phyloP scores from a whole-genome alignment of 2,113 vertebrate species.

The Cricetomys ansorgei region DNA sequence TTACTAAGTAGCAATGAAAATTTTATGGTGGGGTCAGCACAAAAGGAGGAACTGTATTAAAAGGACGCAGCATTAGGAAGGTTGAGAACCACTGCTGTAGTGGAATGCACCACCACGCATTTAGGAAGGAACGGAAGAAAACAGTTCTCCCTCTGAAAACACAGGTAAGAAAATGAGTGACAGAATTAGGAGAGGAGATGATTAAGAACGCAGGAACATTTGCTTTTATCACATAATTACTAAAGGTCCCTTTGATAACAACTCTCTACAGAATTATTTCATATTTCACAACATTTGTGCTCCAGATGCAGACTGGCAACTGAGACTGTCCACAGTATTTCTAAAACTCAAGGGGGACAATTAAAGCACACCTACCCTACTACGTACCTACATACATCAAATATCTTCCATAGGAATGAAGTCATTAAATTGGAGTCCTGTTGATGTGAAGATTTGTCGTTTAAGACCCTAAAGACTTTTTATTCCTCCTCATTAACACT shows the following conservation, averaged over 20 bases:
- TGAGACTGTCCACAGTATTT: slow-evolving; percentile 25
- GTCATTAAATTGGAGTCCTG: background rate
- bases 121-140: slow-evolving; percentile 5
- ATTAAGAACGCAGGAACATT: slow-evolving; percentile 17
- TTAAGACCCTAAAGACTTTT: background rate
- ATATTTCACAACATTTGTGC: slow-evolving; percentile 18
- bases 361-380: background rate
- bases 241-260: slow-evolving; percentile 29
- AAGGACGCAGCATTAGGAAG: too few species aligned
- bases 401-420: background rate
- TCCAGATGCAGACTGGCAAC: background rate
- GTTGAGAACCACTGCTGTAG: too few species aligned
- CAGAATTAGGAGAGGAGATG: background rate
- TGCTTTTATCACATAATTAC: slow-evolving; percentile 30
- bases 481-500: slow-evolving; percentile 15
- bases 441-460: background rate
- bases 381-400: background rate
- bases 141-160: slow-evolving; percentile 50
- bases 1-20: too few species aligned
- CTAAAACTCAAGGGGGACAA: slow-evolving; percentile 3
- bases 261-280: background rate
- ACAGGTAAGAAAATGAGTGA: slow-evolving; percentile 41
- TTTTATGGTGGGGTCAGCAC: too few species aligned
- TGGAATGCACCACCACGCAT: background rate
- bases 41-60: too few species aligned